Percentiles rank a stretch among this genome's conserved stretches.
These are phyloP conservation scores for Dynastes maya DNA, from an alignment of 2,888 invertebrate genomes.

Conservation along the genomic window DNA sequence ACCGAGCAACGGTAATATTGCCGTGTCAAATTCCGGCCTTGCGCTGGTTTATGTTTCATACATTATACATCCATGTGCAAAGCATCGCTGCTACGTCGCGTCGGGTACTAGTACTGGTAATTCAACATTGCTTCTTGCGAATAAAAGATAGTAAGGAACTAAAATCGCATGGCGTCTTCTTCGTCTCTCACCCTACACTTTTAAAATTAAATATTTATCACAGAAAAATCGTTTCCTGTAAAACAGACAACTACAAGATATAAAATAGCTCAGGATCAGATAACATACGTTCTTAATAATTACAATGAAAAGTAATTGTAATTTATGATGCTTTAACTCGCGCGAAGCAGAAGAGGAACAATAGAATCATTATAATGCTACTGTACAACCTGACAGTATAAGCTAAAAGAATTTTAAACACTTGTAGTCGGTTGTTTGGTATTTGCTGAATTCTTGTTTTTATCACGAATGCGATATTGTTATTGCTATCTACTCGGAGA, in stretches of 20 bases:
- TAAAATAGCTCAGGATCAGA: background rate
- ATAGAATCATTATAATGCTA: too few relatives aligned
- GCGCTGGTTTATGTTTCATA: slow-evolving; percentile 62
- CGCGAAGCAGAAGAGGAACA: too few relatives aligned
- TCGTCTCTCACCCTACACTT: slow-evolving; percentile 18
- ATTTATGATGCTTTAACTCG: too few relatives aligned
- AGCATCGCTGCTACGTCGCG: slow-evolving; percentile 4
- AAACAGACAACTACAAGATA: background rate
- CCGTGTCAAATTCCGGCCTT: slow-evolving; percentile 65
- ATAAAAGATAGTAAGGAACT: slow-evolving; percentile 18
- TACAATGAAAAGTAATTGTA: too few relatives aligned
- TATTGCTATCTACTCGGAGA: too few relatives aligned
- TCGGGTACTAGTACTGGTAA: background rate
- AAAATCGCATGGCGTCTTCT: slow-evolving; percentile 25
- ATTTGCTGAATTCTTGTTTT: too few relatives aligned
- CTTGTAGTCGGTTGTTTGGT: too few relatives aligned
- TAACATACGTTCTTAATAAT: too few relatives aligned
- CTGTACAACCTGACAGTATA: too few relatives aligned
- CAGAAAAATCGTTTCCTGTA: background rate
- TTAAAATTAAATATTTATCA: slow-evolving; percentile 37
- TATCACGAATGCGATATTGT: too few relatives aligned
- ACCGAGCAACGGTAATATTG: slow-evolving; percentile 60
- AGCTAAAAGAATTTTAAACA: too few relatives aligned
- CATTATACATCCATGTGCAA: slow-evolving; percentile 50
- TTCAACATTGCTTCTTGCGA: background rate